These are phyloP conservation scores for Menidia beryllina DNA, from an alignment of 2,113 vertebrate genomes.

Conservation along the genomic window DNA sequence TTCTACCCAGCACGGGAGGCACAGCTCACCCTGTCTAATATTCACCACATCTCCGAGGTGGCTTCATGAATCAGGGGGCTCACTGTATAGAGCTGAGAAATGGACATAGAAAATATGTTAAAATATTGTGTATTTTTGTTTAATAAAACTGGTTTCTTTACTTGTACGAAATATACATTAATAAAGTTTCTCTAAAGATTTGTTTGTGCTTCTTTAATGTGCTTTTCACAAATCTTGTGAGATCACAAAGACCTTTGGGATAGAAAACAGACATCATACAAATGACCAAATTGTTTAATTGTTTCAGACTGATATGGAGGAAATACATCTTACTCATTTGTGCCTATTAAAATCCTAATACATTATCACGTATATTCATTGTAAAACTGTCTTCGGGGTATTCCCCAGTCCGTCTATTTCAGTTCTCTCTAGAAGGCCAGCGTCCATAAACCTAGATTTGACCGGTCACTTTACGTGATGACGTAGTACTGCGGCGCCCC, in stretches of 20 bases:
- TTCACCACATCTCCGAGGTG: slow-evolving; percentile 83
- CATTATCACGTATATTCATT: background rate
- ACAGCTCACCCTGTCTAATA: slow-evolving; percentile 82
- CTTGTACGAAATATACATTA: slow-evolving; percentile 31
- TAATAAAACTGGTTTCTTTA: background rate
- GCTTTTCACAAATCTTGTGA: background rate
- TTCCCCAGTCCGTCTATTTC: slow-evolving; percentile 67
- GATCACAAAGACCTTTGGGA: background rate
- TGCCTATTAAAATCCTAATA: background rate
- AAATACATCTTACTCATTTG: background rate
- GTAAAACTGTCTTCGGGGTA: slow-evolving; percentile 38
- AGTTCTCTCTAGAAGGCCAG: slow-evolving; percentile 21
- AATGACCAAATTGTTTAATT: background rate
- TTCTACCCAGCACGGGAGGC: slow-evolving; percentile 78
- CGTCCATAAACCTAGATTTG: slow-evolving; percentile 27
- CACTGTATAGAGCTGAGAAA: slow-evolving; percentile 8
- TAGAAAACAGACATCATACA: background rate
- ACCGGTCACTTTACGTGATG: slow-evolving; percentile 49
- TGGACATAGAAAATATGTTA: slow-evolving; percentile 19
- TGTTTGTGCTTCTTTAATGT: background rate
- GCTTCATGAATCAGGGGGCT: slow-evolving; percentile 69
- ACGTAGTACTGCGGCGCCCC: slow-evolving; percentile 40
- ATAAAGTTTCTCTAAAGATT: slow-evolving; percentile 25
- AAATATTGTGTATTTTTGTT: slow-evolving; percentile 7
- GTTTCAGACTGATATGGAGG: background rate